Conservation (phyloP, 1,140 invertebrate species). For the Drosophila bipectinata region DNA sequence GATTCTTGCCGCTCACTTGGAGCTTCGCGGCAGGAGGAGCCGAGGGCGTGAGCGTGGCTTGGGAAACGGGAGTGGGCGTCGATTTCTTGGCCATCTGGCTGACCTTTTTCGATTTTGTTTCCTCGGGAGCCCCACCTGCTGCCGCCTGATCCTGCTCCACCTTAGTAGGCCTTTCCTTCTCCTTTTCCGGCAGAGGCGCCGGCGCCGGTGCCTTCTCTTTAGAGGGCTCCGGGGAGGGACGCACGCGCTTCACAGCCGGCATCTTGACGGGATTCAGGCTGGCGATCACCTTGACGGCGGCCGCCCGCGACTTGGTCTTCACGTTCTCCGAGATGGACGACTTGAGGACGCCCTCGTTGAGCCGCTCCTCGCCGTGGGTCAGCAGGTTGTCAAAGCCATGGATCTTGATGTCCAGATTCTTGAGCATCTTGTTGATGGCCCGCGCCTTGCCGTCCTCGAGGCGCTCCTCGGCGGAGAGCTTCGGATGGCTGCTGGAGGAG, state of each 20-base stretch:
- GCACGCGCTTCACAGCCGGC: constrained; percentile 43
- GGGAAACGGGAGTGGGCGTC: constrained; percentile 12
- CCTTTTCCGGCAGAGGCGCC: background rate
- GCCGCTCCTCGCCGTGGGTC: constrained; percentile 69
- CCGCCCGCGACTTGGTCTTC: constrained; percentile 80
- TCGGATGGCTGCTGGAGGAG: constrained; percentile 4
- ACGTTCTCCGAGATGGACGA: constrained; percentile 83
- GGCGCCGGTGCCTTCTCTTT: constrained; percentile 40
- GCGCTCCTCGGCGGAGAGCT: constrained; percentile 54
- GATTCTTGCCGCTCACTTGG: constrained; percentile 8
- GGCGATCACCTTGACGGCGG: constrained; percentile 79
- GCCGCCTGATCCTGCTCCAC: background rate
- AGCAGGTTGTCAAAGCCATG: constrained; percentile 81
- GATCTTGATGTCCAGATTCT: constrained; percentile 82
- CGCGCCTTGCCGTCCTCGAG: constrained; percentile 77
- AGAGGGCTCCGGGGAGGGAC: constrained; percentile 43
- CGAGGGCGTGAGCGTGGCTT: constrained; percentile 1
- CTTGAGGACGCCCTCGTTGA: constrained; percentile 67
- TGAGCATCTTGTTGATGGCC: constrained; percentile 83
- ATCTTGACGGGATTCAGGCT: constrained; percentile 63
- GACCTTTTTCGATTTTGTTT: constrained; percentile 33
- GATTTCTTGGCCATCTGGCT: constrained; percentile 36
- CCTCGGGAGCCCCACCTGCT: constrained; percentile 14
- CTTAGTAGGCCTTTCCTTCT: constrained; percentile 15
- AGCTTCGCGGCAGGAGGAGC: constrained; percentile 4